Evolutionary conservation across 2,888 invertebrate species (phyloP).

Genomic region (Steromphala cineraria): DNA sequence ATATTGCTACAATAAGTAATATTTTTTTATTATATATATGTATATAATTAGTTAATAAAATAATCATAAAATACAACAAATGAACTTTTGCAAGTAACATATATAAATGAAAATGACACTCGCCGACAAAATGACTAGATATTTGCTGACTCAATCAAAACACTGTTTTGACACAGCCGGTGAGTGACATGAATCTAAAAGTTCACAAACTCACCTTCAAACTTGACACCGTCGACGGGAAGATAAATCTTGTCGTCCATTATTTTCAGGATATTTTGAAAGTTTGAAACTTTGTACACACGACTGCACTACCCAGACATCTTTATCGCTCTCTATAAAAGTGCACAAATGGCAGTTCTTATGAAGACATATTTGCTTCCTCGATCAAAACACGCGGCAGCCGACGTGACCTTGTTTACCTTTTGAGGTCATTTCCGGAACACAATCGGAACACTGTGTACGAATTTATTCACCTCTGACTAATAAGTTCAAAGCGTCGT

Average conservation of each 20-base stretch:
- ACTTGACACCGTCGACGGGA: conserved; percentile 21
- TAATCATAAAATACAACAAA: too few relatives aligned
- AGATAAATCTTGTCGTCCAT: conserved; percentile 32
- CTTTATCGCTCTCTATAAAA: background rate
- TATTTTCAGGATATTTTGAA: background rate
- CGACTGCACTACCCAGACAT: background rate
- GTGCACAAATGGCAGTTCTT: background rate
- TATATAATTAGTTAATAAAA: too few relatives aligned
- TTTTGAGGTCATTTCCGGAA: background rate
- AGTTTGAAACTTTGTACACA: too few relatives aligned
- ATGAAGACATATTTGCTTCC: background rate
- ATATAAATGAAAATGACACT: too few relatives aligned
- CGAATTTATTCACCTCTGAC: background rate
- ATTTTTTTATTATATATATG: too few relatives aligned
- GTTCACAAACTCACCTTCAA: conserved; percentile 20
- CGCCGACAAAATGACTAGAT: too few relatives aligned
- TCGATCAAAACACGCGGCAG: background rate
- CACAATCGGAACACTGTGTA: background rate
- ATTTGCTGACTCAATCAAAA: too few relatives aligned
- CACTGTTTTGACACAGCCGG: too few relatives aligned
- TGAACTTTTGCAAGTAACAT: background rate
- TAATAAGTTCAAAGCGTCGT: too few relatives aligned
- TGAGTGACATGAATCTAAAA: too few relatives aligned
- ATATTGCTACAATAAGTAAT: too few relatives aligned
- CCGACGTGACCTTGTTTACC: background rate